Evolutionary conservation across 2,797 vertebrate genomes (phyloP).

Genomic region (Bradypodion ventrale): DNA sequence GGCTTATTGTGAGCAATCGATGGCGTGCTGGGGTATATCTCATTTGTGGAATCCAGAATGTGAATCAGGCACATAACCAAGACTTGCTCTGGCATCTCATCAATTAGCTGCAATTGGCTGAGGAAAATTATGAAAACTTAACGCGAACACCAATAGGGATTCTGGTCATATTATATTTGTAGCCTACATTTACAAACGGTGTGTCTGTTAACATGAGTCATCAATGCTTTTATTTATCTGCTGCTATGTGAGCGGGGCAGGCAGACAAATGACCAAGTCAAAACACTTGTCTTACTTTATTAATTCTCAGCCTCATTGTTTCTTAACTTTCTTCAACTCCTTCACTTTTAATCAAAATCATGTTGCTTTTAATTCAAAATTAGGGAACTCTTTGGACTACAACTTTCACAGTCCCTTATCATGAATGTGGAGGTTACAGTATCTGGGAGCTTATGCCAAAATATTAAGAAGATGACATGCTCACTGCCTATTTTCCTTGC

Average conservation of each 20-base stretch:
- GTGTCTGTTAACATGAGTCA: slow-evolving; percentile 4
- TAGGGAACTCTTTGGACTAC: background rate
- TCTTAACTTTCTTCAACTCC: background rate
- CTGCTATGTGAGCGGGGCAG: background rate
- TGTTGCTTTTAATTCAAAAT: background rate
- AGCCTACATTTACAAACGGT: background rate
- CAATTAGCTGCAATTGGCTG: too few species aligned
- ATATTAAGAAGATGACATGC: background rate
- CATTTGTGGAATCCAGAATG: too few species aligned
- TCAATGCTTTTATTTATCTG: background rate
- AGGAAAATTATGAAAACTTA: too few species aligned
- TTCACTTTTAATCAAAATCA: background rate
- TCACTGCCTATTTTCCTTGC: background rate
- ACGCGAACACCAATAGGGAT: too few species aligned
- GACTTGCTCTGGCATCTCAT: too few species aligned
- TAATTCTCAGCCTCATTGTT: background rate
- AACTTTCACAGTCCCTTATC: background rate
- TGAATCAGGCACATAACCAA: too few species aligned
- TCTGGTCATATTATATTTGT: background rate
- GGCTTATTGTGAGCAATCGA: too few species aligned
- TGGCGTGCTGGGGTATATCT: too few species aligned
- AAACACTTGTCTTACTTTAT: background rate
- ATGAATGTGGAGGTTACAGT: too few species aligned
- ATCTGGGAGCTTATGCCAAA: background rate
- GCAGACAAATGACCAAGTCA: background rate